Evolutionary conservation across 2,797 vertebrate species (phyloP), one percentile per base, ranked within the genome.

Genomic region (Phalanger gymnotis): DNA sequence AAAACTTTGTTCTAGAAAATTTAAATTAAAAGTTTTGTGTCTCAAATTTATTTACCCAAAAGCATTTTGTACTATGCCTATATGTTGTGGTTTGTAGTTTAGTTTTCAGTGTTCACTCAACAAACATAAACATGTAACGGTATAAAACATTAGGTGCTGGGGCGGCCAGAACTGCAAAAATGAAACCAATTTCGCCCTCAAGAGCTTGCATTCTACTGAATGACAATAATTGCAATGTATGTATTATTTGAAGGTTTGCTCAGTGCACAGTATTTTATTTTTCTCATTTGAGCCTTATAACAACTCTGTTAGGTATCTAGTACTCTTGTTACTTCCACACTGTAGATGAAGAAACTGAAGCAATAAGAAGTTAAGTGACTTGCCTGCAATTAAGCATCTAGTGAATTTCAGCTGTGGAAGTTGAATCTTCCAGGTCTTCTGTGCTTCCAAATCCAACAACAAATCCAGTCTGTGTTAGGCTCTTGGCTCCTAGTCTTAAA

Each of bases 21-120:
- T 95, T 96, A 55, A 95, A 96, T 90, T 47, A 91, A 94, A 92
- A 94, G 92, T 66, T 91, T 56, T 95, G 28, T 73, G 40, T 40
- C 5, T 51, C 40, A 87, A 51, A 87, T 87, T 51, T 47, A 87
- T 87, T 87, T 47, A 47, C 25, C 12, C 40, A 51, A 73, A n/a
- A 87, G 4, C 2, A 30, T 73, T 54, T 94, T 98, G 73, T 87
- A 91, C 2, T 90, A 2, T 93, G 31, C 25, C 34, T 94, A 0
- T 57, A 4, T 87, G 40, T 93, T 96, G 2, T 96, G 53, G 58
- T 94, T 58, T 91, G 31, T 95, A 55, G 47, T 25, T 87, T 97
- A 96, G 13, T 94, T 96, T 95, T 95, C 89, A 90, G 92, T 51
- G 25, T 87, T 51, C 40, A 87, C 25, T 87, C 40, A 51, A 87